Conservation (phyloP, 2,797 vertebrate genomes). For the Pyrocephalus nanus region DNA sequence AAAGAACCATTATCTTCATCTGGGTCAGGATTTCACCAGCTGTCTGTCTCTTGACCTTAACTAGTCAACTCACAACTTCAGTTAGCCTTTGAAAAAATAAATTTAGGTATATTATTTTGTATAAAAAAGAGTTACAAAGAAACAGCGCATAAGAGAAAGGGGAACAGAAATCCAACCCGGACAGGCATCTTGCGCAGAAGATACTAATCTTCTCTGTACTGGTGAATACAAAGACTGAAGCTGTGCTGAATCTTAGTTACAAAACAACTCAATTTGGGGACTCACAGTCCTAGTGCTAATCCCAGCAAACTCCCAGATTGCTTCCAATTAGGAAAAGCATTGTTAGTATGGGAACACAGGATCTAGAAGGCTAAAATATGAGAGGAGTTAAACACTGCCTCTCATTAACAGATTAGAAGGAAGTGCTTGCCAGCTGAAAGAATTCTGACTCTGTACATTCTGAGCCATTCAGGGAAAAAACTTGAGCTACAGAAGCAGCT, state of each 20-base stretch:
- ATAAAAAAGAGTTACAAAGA: neutral
- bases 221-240: neutral
- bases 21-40: neutral
- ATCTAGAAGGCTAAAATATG: neutral
- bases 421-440: neutral
- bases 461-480: neutral
- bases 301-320: neutral
- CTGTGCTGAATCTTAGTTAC: neutral
- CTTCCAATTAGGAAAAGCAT: neutral
- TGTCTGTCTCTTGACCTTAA: neutral
- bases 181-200: neutral
- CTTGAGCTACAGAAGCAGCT: neutral
- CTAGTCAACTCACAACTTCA: neutral
- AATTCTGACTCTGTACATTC: neutral
- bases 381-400: neutral
- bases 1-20: neutral
- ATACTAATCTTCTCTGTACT: neutral
- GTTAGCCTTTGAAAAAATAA: neutral
- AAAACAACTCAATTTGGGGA: neutral
- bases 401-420: neutral
- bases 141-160: neutral
- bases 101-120: neutral
- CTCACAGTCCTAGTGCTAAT: neutral
- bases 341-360: neutral
- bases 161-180: neutral